A percentile compares a stretch with the other conserved stretches of the same genome.
These are phyloP conservation scores for Phylloscopus collybita DNA, from an alignment of 2,797 vertebrate species.

Conservation along the genomic window DNA sequence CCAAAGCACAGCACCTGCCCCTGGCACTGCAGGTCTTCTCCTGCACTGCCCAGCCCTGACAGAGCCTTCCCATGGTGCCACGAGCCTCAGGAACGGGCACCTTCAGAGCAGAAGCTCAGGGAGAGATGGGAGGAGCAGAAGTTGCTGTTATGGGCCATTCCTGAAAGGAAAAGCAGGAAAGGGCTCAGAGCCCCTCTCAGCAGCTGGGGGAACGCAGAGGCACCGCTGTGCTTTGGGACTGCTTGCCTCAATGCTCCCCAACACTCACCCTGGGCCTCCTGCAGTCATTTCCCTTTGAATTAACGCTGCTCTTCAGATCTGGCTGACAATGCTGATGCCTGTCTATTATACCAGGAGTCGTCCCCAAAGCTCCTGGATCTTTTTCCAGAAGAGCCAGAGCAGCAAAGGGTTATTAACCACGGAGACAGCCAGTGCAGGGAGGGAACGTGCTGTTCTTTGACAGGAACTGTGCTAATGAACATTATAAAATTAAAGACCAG, in stretches of 20 bases:
- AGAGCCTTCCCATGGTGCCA: neutral
- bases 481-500: constrained; percentile 2
- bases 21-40: neutral
- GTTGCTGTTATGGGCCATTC: neutral
- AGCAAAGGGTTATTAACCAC: neutral
- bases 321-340: neutral
- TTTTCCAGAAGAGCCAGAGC: neutral
- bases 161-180: neutral
- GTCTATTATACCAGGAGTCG: neutral
- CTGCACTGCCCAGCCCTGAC: neutral
- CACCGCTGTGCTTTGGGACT: neutral
- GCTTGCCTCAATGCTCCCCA: neutral
- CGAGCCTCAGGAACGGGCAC: neutral
- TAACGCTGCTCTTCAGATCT: neutral
- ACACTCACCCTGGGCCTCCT: rapidly evolving
- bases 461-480: constrained; percentile 18
- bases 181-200: neutral
- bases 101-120: neutral
- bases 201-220: neutral
- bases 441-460: constrained; percentile 38
- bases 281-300: constrained; percentile 11
- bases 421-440: neutral
- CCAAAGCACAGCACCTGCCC: rapidly evolving
- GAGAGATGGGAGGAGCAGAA: neutral
- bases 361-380: neutral